These are phyloP conservation scores for Pelodiscus sinensis DNA, from an alignment of 2,113 vertebrate species.

Conservation along the genomic window DNA sequence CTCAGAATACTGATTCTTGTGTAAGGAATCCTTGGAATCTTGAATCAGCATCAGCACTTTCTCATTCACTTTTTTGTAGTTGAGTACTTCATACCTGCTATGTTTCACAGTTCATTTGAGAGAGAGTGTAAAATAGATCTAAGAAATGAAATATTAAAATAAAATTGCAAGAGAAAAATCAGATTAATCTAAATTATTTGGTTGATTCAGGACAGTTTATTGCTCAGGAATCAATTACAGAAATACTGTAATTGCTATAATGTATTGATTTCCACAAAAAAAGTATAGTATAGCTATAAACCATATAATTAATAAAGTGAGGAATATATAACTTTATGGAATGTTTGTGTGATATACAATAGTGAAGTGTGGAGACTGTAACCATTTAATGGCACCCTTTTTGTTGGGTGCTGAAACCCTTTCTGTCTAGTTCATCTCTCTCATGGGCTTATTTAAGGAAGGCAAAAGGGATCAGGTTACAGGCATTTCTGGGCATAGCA, in stretches of 20 bases:
- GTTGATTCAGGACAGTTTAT: constrained; percentile 10
- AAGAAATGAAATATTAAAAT: constrained; percentile 33
- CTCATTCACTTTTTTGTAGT: constrained; percentile 1
- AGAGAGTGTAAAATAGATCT: constrained; percentile 45
- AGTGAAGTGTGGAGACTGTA: constrained; percentile 52
- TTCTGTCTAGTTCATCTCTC: neutral
- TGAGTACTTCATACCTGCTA: constrained; percentile 17
- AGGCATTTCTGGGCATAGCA: neutral
- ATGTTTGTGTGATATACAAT: constrained; percentile 52
- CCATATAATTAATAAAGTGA: constrained; percentile 46
- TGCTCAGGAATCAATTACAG: constrained; percentile 38
- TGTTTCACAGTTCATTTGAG: constrained; percentile 55
- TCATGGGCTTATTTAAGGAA: constrained; percentile 43
- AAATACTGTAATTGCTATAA: constrained; percentile 27
- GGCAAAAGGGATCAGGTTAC: constrained; percentile 24
- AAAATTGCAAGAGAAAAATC: constrained; percentile 23
- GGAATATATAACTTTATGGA: constrained; percentile 64
- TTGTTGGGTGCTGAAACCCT: constrained; percentile 11
- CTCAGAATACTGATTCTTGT: neutral
- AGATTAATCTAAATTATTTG: neutral
- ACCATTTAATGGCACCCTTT: neutral
- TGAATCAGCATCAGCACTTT: constrained; percentile 20
- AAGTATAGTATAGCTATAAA: constrained; percentile 43
- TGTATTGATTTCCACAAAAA: constrained; percentile 50
- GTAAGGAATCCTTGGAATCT: constrained; percentile 4